A percentile compares a stretch with the other conserved stretches of the same genome.
Evolutionary conservation across 2,113 vertebrate genomes (phyloP).

Genomic region (Pseudorhombus dupliciocellatus): DNA sequence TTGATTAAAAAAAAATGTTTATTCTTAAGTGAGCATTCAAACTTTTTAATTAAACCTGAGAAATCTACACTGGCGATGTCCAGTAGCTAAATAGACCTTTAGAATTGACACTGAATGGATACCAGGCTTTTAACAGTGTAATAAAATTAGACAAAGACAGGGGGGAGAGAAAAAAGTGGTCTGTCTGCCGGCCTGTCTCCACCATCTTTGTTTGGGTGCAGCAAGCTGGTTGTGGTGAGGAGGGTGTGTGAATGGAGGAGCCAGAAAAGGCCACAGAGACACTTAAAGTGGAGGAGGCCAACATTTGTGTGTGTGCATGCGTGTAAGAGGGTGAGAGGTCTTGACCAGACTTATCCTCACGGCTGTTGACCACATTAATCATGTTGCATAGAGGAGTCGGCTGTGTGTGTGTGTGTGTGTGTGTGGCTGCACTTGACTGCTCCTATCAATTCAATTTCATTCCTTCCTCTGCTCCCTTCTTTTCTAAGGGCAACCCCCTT

Average conservation of each 20-base stretch:
- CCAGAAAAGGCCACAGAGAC: slow-evolving; percentile 16
- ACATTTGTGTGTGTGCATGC: slow-evolving; percentile 5
- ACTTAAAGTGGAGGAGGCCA: slow-evolving; percentile 13
- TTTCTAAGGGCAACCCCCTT: slow-evolving; percentile 57
- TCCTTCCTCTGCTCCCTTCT: slow-evolving; percentile 61
- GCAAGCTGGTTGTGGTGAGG: slow-evolving; percentile 23
- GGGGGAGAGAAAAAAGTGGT: background rate
- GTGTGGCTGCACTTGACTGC: slow-evolving; percentile 73
- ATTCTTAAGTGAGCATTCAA: too few relatives aligned
- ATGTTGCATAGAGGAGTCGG: slow-evolving; percentile 53
- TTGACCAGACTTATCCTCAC: slow-evolving; percentile 64
- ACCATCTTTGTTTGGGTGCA: slow-evolving; percentile 67
- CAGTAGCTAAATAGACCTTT: background rate
- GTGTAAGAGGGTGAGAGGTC: slow-evolving; percentile 57
- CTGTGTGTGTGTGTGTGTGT: slow-evolving; percentile 36
- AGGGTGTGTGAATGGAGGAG: slow-evolving; percentile 33
- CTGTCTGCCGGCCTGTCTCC: background rate
- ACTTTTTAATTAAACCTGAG: too few relatives aligned
- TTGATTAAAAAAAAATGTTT: too few relatives aligned
- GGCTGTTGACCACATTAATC: slow-evolving; percentile 81
- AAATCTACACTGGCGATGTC: too few relatives aligned
- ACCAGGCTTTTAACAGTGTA: background rate
- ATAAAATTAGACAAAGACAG: background rate
- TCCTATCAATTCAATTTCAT: slow-evolving; percentile 74
- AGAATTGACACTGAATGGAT: background rate